Evolutionary conservation across 2,797 vertebrate species (phyloP), one percentile per base, ranked within the genome.

Genomic region (Arctocebus calabarensis): DNA sequence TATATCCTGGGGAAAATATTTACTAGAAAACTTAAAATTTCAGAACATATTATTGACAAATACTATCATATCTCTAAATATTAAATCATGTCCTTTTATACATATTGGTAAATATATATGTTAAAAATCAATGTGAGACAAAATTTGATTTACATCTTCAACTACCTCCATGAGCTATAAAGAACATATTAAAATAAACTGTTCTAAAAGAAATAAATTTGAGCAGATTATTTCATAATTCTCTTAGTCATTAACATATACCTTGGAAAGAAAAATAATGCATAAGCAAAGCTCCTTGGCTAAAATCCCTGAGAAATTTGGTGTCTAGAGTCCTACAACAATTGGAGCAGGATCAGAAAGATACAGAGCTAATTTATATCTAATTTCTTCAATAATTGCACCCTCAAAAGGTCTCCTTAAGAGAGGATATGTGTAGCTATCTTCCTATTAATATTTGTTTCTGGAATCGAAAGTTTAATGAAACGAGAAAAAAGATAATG

Each of bases 391-490:
- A 84, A 25, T 78, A 3, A 88, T 73, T 91, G 85, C 2, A 79
- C 20, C 5, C 16, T 14, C 14, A 20, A 70, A 70, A 77, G 1
- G 0, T 86, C 64, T 95, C 22, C 11, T 90, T 94, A 61, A 86
- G n/a, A 59, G 4, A 71, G 13, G 7, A 19, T 71, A 70, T 45
- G 57, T 34, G 68, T 87, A 93, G n/a, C 14, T 84, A 91, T 90
- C 13, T 48, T 45, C 12, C 5, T 77, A 74, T 84, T 96, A 88
- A 70, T 74, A 92, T 64, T 59, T 73, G 55, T 82, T 74, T 11
- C 88, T 95, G 17, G 95, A 88, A 95, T 88, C 7, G 85, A 74
- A 95, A 88, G 11, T 85, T 77, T 52, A 93, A 85, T 93, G 34
- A 85, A 95, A 95, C 48, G 13, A 66, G 29, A 43, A 84, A 78